Evolutionary conservation across 2,888 invertebrate species (phyloP).

Genomic region (Dione vanillae): DNA sequence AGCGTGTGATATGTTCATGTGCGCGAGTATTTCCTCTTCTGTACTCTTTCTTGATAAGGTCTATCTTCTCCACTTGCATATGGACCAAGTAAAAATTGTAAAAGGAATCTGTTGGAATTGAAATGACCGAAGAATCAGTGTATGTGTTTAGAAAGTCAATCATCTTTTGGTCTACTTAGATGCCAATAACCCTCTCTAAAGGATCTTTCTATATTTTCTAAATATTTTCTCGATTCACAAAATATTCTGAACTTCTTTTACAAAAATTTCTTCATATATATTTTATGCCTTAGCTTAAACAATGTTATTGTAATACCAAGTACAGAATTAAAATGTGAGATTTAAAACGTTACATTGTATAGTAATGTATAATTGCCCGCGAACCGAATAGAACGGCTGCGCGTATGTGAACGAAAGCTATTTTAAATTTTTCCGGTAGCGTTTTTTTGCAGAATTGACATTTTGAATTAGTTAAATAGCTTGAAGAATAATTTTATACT

Average conservation of each 20-base stretch:
- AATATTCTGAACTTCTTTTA: neutral
- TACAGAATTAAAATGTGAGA: neutral
- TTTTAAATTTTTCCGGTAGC: neutral
- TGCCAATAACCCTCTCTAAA: too few species aligned
- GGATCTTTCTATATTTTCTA: too few species aligned
- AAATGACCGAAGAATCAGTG: too few species aligned
- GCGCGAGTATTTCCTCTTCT: too few species aligned
- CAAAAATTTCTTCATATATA: neutral
- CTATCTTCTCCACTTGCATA: too few species aligned
- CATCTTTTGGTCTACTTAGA: too few species aligned
- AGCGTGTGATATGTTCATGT: too few species aligned
- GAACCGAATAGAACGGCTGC: neutral
- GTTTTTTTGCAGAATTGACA: slow-evolving; percentile 2
- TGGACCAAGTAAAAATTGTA: too few species aligned
- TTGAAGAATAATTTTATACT: neutral
- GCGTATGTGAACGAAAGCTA: slow-evolving; percentile 9
- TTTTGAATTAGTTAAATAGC: slow-evolving; percentile 2
- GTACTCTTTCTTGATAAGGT: too few species aligned
- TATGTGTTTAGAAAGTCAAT: too few species aligned
- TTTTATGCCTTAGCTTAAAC: neutral
- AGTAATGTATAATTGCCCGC: neutral
- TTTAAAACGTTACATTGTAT: neutral
- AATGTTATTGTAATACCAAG: neutral
- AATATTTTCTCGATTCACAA: too few species aligned
- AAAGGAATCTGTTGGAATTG: too few species aligned